Base-by-base conservation (phyloP, 2,888 invertebrate species). In the Volucella inflata region DNA sequence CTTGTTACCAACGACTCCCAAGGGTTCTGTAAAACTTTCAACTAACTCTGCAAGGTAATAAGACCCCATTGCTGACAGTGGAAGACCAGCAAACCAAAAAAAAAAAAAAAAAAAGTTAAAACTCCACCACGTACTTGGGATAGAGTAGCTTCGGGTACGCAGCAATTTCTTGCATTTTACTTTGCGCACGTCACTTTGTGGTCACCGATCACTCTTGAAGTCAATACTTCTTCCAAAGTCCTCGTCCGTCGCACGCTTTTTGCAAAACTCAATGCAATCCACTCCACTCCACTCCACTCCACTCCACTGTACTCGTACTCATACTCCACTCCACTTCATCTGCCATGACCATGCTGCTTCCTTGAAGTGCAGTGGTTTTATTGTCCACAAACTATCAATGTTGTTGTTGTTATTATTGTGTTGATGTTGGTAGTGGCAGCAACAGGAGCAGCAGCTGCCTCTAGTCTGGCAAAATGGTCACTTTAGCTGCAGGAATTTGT, bases 171-270 rank as follows among this genome's bases (percentile, higher is more conserved):
- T 85, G 65, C 51, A 76, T 76, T 59, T 81, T 72, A 71, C 81
- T 70, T 81, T 81, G 85, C 85, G 85, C 81, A 85, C 81, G 81
- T 85, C 85, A 85, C 76, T 85, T 81, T 72, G 85, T 85, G 85
- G 85, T 85, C 85, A 85, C 76, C 85, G 81, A 81, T 85, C 81
- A 77, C 60, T 77, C 76, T 85, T 71, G 71, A 76, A 85, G 81
- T 85, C 85, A 81, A 77, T 85, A 81, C 57, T 76, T 85, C 81
- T 85, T 75, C 6, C 64, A 67, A 71, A 81, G 76, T 81, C 72
- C 72, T 76, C 85, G 44, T 81, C 85, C 85, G 44, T 81, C 85
- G 84, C 80, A 81, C 62, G 85, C 85, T 85, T 85, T 85, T 85
- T 85, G 40, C 76, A 72, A 78, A 30, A 30, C 30, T 30, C 30